These are phyloP conservation scores for Uropetala carovei DNA, from an alignment of 2,888 invertebrate species.

Conservation along the genomic window DNA sequence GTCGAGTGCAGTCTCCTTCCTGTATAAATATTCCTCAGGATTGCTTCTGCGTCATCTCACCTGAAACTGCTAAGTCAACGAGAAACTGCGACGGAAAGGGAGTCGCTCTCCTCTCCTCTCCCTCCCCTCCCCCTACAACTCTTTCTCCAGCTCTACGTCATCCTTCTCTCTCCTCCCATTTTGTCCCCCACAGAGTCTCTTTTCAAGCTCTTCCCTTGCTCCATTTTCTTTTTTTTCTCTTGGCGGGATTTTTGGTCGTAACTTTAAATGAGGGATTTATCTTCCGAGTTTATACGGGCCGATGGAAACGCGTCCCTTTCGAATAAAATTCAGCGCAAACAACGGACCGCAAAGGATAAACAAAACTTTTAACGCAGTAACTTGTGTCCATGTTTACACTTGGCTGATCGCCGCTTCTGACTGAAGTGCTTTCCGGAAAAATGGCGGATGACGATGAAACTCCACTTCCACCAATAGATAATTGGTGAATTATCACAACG, in stretches of 20 bases:
- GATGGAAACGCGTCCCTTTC: background rate
- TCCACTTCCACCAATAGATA: too few relatives aligned
- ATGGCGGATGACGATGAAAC: too few relatives aligned
- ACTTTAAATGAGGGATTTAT: slow-evolving; percentile 49
- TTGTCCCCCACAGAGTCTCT: background rate
- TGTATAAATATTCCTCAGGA: background rate
- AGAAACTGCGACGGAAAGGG: too few relatives aligned
- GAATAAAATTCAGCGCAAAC: slow-evolving; percentile 37
- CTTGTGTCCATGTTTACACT: background rate
- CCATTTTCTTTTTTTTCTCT: too few relatives aligned
- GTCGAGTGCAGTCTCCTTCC: slow-evolving; percentile 15
- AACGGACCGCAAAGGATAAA: slow-evolving; percentile 25
- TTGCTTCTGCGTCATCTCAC: slow-evolving; percentile 43
- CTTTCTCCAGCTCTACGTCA: background rate
- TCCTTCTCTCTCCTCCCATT: background rate
- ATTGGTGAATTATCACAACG: too few relatives aligned
- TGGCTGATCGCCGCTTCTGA: too few relatives aligned
- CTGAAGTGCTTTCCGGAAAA: too few relatives aligned
- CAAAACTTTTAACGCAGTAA: slow-evolving; percentile 43
- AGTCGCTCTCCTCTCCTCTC: background rate
- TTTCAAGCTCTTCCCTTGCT: too few relatives aligned
- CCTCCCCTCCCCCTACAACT: background rate
- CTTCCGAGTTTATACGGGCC: slow-evolving; percentile 26
- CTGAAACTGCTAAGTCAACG: slow-evolving; percentile 37
- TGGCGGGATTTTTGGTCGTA: background rate